Base-by-base conservation (phyloP, 1,140 invertebrate genomes). In the Nylanderia fulva region DNA sequence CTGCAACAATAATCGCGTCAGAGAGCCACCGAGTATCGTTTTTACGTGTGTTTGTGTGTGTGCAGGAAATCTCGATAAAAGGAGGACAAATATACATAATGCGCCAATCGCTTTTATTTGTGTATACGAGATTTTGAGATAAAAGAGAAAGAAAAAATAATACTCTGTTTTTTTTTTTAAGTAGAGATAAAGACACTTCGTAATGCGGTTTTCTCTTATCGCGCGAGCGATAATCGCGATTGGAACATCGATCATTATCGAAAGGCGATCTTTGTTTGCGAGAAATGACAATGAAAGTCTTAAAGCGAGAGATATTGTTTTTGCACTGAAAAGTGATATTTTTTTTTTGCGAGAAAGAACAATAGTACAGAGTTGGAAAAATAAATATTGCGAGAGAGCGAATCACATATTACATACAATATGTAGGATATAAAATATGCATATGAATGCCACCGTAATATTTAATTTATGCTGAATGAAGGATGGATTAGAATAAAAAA, bases 1-100 rank as follows among this genome's bases (percentile, higher is more conserved):
- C 64, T 52, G 36, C 58, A 45, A 63, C 27, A 83, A 83, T 83
- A 64, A 85, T 48, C 39, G 45, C 58, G 36, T 21, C 15, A 7
- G 9, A 21, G 45, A 13, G 45, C 61, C n/a, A 24, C 33, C 27
- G 42, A 15, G n/a, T n/a, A 71, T 52, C n/a, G 27, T 18, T 69
- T 13, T 15, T 29, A 54, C 8, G 64, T 60, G 39, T 36, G 42
- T 18, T 42, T 24, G 27, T n/a, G n/a, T n/a, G n/a, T n/a, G n/a
- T n/a, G n/a, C n/a, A 58, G 6, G 21, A 33, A 3, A 2, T 11
- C 13, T 77, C 9, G 60, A 63, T 52, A 66, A 39, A 24, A 54
- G 29, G 29, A 33, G 29, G 29, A 33, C n/a, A n/a, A n/a, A n/a
- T n/a, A 33, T 3, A 33, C 1, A 33, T 33, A 33, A 33, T 33